phyloP scores from a whole-genome alignment of 2,888 invertebrate genomes.

The Acleris holmiana region DNA sequence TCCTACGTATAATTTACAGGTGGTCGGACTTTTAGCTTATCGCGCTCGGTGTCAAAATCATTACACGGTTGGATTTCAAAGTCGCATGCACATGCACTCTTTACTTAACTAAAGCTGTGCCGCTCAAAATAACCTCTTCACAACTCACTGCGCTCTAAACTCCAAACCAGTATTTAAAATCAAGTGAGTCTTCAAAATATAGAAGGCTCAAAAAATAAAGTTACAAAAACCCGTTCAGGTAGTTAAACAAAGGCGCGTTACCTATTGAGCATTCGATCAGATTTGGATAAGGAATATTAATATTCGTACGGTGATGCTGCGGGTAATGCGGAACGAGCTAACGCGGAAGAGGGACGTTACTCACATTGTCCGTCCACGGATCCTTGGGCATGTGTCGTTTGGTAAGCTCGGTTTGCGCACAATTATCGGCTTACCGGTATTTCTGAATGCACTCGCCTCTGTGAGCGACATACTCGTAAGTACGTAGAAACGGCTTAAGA shows the following conservation, averaged over 20 bases:
- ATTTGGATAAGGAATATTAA: constrained; percentile 68
- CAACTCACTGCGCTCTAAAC: constrained; percentile 14
- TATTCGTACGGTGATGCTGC: constrained; percentile 70
- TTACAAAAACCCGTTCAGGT: constrained; percentile 50
- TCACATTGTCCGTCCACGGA: constrained; percentile 73
- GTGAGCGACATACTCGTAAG: constrained; percentile 46
- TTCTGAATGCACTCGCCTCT: constrained; percentile 36
- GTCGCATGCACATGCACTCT: no score
- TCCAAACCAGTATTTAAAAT: constrained; percentile 48
- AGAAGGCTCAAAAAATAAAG: constrained; percentile 48
- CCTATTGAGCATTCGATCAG: constrained; percentile 44
- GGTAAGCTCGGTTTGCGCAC: constrained; percentile 42
- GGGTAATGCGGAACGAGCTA: constrained; percentile 72
- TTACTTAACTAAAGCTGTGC: no score
- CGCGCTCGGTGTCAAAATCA: no score
- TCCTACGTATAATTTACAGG: no score
- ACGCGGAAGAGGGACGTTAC: constrained; percentile 72
- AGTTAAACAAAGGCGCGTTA: constrained; percentile 57
- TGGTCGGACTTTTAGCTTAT: no score
- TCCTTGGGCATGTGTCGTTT: constrained; percentile 66
- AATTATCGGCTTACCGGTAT: constrained; percentile 9
- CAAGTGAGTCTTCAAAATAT: constrained; percentile 44
- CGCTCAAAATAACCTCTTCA: constrained; percentile 5
- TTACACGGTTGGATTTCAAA: no score
- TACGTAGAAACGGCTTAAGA: constrained; percentile 29